Evolutionary conservation across 2,797 vertebrate genomes (phyloP), one percentile per base, ranked within the genome.

Genomic region (Ptychobarbus kaznakovi): DNA sequence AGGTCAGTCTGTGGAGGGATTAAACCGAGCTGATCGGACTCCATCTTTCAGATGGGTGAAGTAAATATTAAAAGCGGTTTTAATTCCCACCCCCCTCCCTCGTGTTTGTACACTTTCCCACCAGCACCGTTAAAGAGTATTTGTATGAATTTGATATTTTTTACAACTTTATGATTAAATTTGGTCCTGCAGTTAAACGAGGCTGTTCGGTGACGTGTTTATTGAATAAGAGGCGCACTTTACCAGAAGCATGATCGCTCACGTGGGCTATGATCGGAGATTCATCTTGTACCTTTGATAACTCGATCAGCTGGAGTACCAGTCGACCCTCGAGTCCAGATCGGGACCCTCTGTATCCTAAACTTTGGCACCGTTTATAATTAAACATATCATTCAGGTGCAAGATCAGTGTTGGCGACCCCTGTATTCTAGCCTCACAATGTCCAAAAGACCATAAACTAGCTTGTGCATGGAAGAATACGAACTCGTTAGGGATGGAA

Each of bases 91-190:
- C 32, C 32, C 32, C 32, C 32, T 32, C 95, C 94, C 95, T 95
- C 95, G 95, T 96, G 97, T 97, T 98, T 98, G 96, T 98, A 97
- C 96, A 96, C 94, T 93, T 95, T 92, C 96, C 94, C 96, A 96
- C 96, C 96, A 95, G 96, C 97, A 97, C 96, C 96, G 96, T 97
- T 97, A 97, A 95, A 96, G 96, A 97, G 96, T 96, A 97, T 98
- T 98, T 98, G 97, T 97, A 98, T 97, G 97, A 96, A 96, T 97
- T 96, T 96, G 94, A 96, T 96, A 97, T 96, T 97, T 94, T 92
- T 93, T 79, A 93, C 94, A 94, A 94, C 97, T 97, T 94, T 97
- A 96, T 96, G 97, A 98, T 98, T 98, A 98, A 98, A 98, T 96
- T 95, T 97, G 96, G 97, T 95, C 96, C 96, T 98, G 96, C 96